Conservation (phyloP, 1,140 invertebrate species). For the Drosophila pseudoobscura region DNA sequence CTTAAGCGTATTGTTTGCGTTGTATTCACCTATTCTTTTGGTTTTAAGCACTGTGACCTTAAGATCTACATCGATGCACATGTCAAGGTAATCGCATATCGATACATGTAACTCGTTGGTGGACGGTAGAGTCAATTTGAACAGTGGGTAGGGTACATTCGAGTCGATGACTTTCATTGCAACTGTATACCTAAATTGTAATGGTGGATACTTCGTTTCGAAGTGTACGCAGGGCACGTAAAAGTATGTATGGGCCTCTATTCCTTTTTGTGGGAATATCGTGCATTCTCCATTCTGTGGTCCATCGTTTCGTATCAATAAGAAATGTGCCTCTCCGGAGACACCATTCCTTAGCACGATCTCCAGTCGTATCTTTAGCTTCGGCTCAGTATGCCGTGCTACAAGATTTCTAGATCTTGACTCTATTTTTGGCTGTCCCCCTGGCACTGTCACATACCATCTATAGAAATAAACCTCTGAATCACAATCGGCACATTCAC, state of each 20-base stretch:
- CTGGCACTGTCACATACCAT: conserved; percentile 15
- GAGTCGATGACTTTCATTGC: background rate
- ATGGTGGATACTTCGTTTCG: conserved; percentile 1
- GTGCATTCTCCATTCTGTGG: conserved; percentile 16
- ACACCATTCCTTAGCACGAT: background rate
- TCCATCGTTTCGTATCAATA: conserved; percentile 9
- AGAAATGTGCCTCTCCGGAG: background rate
- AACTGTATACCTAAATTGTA: conserved; percentile 11
- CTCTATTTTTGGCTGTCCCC: background rate
- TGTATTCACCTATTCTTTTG: background rate
- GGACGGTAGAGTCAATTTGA: background rate
- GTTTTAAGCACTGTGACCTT: background rate
- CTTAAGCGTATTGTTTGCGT: too few species aligned
- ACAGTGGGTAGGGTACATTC: background rate
- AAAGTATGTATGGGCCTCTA: conserved; percentile 17
- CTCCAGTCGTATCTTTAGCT: background rate
- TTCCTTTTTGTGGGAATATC: background rate
- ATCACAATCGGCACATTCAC: conserved; percentile 14
- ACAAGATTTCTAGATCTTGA: background rate
- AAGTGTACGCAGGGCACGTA: conserved; percentile 8
- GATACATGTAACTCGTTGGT: background rate
- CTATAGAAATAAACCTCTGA: background rate
- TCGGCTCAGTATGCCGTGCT: background rate
- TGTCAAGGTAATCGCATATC: conserved; percentile 28
- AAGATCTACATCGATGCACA: background rate